These are phyloP conservation scores for Agonopterix arenella DNA, from an alignment of 2,888 invertebrate genomes.

Conservation along the genomic window DNA sequence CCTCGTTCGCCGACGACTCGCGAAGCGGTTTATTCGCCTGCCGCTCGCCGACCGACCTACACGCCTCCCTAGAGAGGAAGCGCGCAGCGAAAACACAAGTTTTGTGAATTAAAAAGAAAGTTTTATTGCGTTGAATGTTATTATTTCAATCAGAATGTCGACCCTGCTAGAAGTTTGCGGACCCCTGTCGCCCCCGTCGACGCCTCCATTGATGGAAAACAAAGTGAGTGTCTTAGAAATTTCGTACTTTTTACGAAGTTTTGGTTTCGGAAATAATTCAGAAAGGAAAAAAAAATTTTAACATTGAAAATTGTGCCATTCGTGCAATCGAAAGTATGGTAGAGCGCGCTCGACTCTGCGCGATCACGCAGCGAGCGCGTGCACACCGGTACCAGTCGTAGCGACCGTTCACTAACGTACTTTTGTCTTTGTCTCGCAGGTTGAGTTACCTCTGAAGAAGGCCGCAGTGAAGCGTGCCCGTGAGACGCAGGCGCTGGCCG, in stretches of 20 bases:
- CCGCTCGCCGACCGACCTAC: constrained; percentile 55
- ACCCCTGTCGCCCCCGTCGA: constrained; percentile 83
- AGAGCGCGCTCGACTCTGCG: constrained; percentile 29
- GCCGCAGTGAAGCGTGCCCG: constrained; percentile 49
- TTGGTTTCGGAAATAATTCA: constrained; percentile 4
- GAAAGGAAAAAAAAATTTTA: constrained; percentile 13
- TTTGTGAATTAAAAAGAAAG: constrained; percentile 69
- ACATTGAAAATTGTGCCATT: constrained; percentile 24
- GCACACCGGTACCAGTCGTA: constrained; percentile 31
- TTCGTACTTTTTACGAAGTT: constrained; percentile 13
- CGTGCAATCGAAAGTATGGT: constrained; percentile 61
- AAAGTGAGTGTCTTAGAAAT: constrained; percentile 63
- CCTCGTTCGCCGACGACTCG: constrained; percentile 61
- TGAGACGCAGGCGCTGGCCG: constrained; percentile 35
- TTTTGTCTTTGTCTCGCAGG: constrained; percentile 63
- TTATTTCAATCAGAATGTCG: constrained; percentile 52
- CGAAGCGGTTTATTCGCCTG: constrained; percentile 72
- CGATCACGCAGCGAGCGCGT: constrained; percentile 66
- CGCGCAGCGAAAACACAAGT: constrained; percentile 51
- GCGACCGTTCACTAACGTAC: constrained; percentile 67
- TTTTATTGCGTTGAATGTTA: constrained; percentile 58
- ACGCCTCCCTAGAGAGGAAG: constrained; percentile 54
- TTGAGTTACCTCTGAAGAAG: constrained; percentile 62
- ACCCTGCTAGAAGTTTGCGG: constrained; percentile 66
- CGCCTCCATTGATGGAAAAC: constrained; percentile 80